Evolutionary conservation across 2,888 invertebrate genomes (phyloP).

Genomic region (Leptinotarsa rubiginosa): DNA sequence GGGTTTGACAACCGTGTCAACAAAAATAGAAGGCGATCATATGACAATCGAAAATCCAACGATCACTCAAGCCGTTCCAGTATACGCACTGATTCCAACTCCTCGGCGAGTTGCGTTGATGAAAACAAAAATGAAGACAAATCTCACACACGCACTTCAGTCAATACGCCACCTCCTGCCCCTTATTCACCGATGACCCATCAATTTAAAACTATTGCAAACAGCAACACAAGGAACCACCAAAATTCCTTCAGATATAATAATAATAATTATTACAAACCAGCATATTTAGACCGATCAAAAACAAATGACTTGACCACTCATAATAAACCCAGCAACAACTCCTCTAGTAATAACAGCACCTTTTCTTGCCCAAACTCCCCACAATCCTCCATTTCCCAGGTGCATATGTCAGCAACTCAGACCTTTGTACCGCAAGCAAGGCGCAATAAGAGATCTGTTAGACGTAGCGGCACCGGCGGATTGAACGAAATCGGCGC

Average conservation of each 20-base stretch:
- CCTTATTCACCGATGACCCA: slow-evolving; percentile 52
- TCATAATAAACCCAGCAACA: neutral
- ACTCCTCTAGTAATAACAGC: slow-evolving; percentile 14
- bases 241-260: slow-evolving; percentile 40
- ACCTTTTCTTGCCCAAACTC: slow-evolving; percentile 26
- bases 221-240: slow-evolving; percentile 39
- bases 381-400: slow-evolving; percentile 36
- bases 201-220: slow-evolving; percentile 39
- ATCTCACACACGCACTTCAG: slow-evolving; percentile 33
- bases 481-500: slow-evolving; percentile 62
- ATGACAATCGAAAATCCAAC: slow-evolving; percentile 33
- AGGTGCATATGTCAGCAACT: slow-evolving; percentile 45
- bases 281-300: slow-evolving; percentile 10
- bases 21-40: slow-evolving; percentile 31
- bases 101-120: slow-evolving; percentile 56
- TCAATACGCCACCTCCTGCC: slow-evolving; percentile 51
- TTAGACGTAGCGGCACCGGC: slow-evolving; percentile 37
- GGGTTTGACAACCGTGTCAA: slow-evolving; percentile 34
- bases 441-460: slow-evolving; percentile 41
- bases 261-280: slow-evolving; percentile 25
- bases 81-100: slow-evolving; percentile 58
- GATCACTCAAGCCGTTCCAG: slow-evolving; percentile 55
- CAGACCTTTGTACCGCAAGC: slow-evolving; percentile 39
- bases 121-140: slow-evolving; percentile 47
- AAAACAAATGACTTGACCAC: slow-evolving; percentile 20